Base-by-base conservation (phyloP, 2,888 invertebrate genomes). In the Drosophila anceps region DNA sequence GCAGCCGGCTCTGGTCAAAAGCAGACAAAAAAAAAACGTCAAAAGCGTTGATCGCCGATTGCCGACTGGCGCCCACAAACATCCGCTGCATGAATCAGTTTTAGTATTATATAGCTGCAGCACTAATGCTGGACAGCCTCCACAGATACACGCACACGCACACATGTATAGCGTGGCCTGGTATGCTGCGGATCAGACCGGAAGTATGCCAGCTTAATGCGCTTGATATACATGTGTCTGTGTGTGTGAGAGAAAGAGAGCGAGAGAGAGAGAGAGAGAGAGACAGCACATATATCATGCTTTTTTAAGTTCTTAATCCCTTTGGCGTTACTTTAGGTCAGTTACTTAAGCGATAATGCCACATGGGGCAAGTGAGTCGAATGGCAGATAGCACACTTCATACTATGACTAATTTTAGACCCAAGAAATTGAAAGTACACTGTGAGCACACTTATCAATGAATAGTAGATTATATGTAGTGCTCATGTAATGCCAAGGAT, bases 251-350 rank as follows among this genome's bases (percentile, higher is more conserved):
- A 6, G 10, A 5, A 10, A n/a, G 51, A n/a, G n/a, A n/a, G n/a
- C n/a, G n/a, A 24, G 24, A 24, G 24, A 51, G 2, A 44, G 44
- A 44, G 44, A 44, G 13, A 15, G 24, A 44, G 20, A 24, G 44
- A 13, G 13, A 13, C 4, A 44, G 24, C 24, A 10, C 27, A 1
- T 43, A 46, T 55, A 59, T 50, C 61, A 15, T 50, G 18, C 18
- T 31, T 44, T 54, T 31, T 57, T 13, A 60, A 60, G 48, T 58
- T 71, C 72, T 58, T 85, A 88, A 88, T 67, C 71, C 73, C 72
- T 72, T 72, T 67, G n/a, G 31, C 70, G 73, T 82, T 88, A 83
- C 88, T 82, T 85, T 85, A 88, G 88, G 88, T 88, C 88, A 83
- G 83, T 83, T 69, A 85, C 80, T 55, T 33, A 13, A 9, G 24